Base-by-base conservation (phyloP, 1,140 invertebrate species). In the Myzus persicae region DNA sequence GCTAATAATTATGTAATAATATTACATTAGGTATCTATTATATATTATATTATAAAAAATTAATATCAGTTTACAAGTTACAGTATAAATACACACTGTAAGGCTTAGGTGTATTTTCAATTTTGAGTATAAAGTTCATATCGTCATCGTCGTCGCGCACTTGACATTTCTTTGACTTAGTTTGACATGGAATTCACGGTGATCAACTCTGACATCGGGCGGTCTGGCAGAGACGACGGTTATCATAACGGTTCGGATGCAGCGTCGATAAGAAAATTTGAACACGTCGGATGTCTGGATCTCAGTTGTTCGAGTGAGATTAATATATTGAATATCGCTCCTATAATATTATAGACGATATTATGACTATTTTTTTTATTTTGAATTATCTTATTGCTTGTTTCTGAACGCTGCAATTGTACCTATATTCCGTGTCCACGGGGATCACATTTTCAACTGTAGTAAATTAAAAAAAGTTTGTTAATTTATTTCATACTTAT, bases 251-350 rank as follows among this genome's bases (percentile, higher is more conserved):
- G 22, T 38, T 31, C 46, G 1, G 44, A 48, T n/a, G 42, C 54
- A 31, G 9, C 14, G 24, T 20, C 1, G 4, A 26, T 11, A 81
- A 40, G 24, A 48, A 22, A 46, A 14, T 54, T 54, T 11, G 7
- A 85, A 8, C 5, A 93, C 8, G 6, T 54, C 7, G 5, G 42
- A 31, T 22, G 36, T 38, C 48, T 93, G 3, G 91, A 93, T 40
- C 91, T 93, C 11, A 54, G 91, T n/a, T 85, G 91, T 82, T 38
- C 40, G 24, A 93, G 91, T 93, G 38, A 85, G 44, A 76, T 67
- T n/a, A n/a, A n/a, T 2, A n/a, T 76, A 36, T n/a, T 36, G 31
- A 20, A 14, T 18, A 76, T 76, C 14, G 31, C 4, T 4, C 36
- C 31, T 76, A 76, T 76, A 76, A 4, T 76, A 76, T 6, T n/a